A percentile compares a stretch with the other conserved stretches of the same genome.
Evolutionary conservation across 1,140 invertebrate genomes (phyloP).

Genomic region (Cyclina sinensis): DNA sequence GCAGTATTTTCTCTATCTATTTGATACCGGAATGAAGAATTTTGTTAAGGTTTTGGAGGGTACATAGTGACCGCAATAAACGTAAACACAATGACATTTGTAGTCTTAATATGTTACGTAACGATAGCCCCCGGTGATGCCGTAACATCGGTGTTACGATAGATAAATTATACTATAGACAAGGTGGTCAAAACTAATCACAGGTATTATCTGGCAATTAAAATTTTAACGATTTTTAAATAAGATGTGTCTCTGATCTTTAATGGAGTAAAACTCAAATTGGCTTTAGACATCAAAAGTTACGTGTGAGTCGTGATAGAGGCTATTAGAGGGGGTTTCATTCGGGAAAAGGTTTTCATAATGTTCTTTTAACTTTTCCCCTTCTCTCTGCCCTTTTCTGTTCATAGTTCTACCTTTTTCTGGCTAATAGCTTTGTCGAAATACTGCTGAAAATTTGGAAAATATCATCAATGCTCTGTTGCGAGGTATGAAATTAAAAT

Average conservation of each 20-base stretch:
- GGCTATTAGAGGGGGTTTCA: no score
- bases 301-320: background rate
- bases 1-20: no score
- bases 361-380: no score
- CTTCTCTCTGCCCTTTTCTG: no score
- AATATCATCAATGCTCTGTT: no score
- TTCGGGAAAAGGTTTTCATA: no score
- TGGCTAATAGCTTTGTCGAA: no score
- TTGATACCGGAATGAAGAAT: background rate
- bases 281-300: background rate
- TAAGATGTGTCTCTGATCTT: background rate
- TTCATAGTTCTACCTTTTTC: no score
- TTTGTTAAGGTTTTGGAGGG: background rate
- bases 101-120: slow-evolving; percentile 15
- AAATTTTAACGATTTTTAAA: slow-evolving; percentile 59
- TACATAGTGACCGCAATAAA: background rate
- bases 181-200: slow-evolving; percentile 35
- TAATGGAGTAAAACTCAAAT: background rate
- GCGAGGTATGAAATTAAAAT: no score
- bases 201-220: slow-evolving; percentile 49
- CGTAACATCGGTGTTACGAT: slow-evolving; percentile 47
- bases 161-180: slow-evolving; percentile 54
- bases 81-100: slow-evolving; percentile 9
- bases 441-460: no score
- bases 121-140: background rate